phyloP scores from a whole-genome alignment of 1,140 invertebrate species.

The Cydia fagiglandana region DNA sequence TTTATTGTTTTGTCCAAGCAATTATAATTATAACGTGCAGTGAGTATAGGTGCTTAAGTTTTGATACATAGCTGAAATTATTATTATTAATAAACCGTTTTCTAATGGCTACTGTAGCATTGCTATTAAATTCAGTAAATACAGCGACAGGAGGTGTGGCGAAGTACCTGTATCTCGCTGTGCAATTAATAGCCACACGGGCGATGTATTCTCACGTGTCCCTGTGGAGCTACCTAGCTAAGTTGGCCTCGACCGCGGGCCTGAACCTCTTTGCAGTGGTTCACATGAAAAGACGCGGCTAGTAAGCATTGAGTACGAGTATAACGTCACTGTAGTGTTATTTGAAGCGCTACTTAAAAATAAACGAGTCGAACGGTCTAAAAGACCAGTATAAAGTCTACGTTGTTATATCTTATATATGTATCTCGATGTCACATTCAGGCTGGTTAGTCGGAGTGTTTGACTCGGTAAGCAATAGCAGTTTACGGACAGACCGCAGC shows the following conservation, averaged over 20 bases:
- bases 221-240: background rate
- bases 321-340: background rate
- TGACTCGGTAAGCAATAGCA: background rate
- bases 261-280: background rate
- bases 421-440: background rate
- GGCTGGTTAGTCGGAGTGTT: background rate
- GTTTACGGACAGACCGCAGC: background rate
- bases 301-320: background rate
- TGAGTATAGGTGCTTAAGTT: background rate
- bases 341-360: background rate
- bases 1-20: background rate
- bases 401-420: too few relatives aligned
- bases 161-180: background rate
- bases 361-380: background rate
- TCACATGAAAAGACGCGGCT: background rate
- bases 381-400: background rate
- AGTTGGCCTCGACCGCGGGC: background rate
- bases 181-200: slow-evolving; percentile 2
- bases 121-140: slow-evolving; percentile 27
- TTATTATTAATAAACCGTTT: slow-evolving; percentile 6
- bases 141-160: slow-evolving; percentile 5
- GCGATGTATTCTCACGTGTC: slow-evolving; percentile 17
- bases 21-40: background rate
- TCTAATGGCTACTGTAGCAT: slow-evolving; percentile 24
- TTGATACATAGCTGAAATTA: background rate